These are phyloP conservation scores for Rhynchomys soricoides DNA, from an alignment of 2,113 vertebrate species.

Conservation along the genomic window DNA sequence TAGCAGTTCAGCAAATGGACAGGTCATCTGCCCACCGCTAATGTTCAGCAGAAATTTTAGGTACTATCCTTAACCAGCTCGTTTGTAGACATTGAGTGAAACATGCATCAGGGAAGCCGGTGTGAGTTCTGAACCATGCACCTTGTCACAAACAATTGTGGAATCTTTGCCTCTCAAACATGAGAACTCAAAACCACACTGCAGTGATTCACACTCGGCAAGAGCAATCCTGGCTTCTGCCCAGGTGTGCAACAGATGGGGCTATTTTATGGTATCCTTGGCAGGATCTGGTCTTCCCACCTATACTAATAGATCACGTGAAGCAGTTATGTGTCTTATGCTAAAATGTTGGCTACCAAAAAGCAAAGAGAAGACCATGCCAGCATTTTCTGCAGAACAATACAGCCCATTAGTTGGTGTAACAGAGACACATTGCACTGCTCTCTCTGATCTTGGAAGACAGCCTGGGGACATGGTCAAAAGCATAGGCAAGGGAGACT, in stretches of 20 bases:
- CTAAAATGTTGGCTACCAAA: background rate
- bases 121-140: accelerated
- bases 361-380: background rate
- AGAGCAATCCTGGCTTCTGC: accelerated
- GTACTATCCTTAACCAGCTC: background rate
- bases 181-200: background rate
- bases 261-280: accelerated
- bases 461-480: background rate
- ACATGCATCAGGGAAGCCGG: accelerated
- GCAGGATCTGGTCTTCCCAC: background rate
- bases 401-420: background rate
- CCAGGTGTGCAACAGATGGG: accelerated
- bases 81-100: background rate
- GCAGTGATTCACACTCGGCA: background rate
- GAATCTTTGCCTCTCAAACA: background rate
- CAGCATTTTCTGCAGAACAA: background rate
- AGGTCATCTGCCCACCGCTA: background rate
- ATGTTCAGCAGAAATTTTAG: background rate
- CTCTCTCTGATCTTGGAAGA: accelerated
- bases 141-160: accelerated
- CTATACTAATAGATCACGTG: background rate
- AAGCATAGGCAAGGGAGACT: too few species aligned
- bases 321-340: accelerated
- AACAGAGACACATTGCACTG: background rate
- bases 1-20: accelerated